A percentile compares a stretch with the other conserved stretches of the same genome.
Conservation (phyloP, 2,888 invertebrate genomes). For the Phlogophora meticulosa region DNA sequence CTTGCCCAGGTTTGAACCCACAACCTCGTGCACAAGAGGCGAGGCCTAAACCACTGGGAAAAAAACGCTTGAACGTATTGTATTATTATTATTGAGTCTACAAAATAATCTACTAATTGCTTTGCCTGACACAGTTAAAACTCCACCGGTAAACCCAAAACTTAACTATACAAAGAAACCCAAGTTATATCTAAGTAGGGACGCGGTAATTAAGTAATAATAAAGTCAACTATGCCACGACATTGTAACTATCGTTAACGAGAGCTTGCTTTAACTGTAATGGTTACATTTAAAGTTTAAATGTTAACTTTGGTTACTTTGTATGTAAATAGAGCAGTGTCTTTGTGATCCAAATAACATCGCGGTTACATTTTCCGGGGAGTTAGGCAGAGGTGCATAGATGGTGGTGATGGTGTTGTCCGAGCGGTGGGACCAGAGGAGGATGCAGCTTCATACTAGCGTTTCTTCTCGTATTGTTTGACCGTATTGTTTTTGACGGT, state of each 20-base stretch:
- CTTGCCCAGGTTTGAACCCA: no score
- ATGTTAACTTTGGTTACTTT: constrained; percentile 48
- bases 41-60: no score
- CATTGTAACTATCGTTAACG: constrained; percentile 55
- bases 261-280: constrained; percentile 59
- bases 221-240: constrained; percentile 55
- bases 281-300: constrained; percentile 60
- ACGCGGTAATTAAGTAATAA: constrained; percentile 61
- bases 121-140: constrained; percentile 22
- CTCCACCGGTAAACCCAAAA: constrained; percentile 16
- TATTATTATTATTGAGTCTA: not conserved
- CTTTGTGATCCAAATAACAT: constrained; percentile 16
- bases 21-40: no score
- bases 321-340: constrained; percentile 43
- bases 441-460: no score
- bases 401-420: no score
- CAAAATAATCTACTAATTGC: constrained; percentile 12
- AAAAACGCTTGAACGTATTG: no score
- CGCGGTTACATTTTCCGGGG: not conserved
- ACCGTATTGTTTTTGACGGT: no score
- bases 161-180: constrained; percentile 28
- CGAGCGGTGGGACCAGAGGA: no score
- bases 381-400: not conserved
- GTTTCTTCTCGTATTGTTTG: no score
- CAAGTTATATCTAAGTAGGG: constrained; percentile 51